Evolutionary conservation across 2,888 invertebrate genomes (phyloP).

Genomic region (Hybos culiciformis): DNA sequence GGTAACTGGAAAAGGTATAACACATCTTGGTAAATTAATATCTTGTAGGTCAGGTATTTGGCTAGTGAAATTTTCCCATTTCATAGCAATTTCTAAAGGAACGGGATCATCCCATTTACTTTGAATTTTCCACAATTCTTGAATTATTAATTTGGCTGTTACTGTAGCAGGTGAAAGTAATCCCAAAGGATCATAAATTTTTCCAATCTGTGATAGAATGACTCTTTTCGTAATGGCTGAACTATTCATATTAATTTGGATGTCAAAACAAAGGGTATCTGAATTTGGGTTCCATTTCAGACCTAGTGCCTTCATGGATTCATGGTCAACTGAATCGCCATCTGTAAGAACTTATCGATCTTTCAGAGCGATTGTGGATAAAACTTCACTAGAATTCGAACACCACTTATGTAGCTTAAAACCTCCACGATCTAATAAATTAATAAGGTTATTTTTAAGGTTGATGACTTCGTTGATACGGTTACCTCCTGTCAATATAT

Average conservation of each 20-base stretch:
- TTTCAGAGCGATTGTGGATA: neutral
- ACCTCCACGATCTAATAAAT: constrained; percentile 7
- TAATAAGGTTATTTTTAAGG: constrained; percentile 5
- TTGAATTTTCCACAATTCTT: constrained; percentile 10
- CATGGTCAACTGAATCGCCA: neutral
- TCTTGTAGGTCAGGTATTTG: neutral
- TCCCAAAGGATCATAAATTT: constrained; percentile 12
- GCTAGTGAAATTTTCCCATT: constrained; percentile 3
- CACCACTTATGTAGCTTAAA: constrained; percentile 9
- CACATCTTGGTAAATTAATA: neutral
- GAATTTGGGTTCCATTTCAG: constrained; percentile 10
- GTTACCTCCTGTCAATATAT: constrained; percentile 8
- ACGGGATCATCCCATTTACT: constrained; percentile 10
- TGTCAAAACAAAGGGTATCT: constrained; percentile 5
- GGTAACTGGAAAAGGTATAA: neutral
- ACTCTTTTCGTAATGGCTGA: constrained; percentile 7
- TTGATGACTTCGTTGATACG: neutral
- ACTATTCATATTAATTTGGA: neutral
- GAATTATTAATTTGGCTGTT: constrained; percentile 12
- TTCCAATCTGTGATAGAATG: constrained; percentile 7
- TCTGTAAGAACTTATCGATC: neutral
- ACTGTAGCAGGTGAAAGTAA: constrained; percentile 10
- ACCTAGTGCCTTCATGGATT: constrained; percentile 6
- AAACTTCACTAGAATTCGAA: neutral
- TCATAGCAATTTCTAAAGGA: constrained; percentile 6